A percentile compares a stretch with the other conserved stretches of the same genome.
These are phyloP conservation scores for Ecliptopera silaceata DNA, from an alignment of 2,888 invertebrate species.

Conservation along the genomic window DNA sequence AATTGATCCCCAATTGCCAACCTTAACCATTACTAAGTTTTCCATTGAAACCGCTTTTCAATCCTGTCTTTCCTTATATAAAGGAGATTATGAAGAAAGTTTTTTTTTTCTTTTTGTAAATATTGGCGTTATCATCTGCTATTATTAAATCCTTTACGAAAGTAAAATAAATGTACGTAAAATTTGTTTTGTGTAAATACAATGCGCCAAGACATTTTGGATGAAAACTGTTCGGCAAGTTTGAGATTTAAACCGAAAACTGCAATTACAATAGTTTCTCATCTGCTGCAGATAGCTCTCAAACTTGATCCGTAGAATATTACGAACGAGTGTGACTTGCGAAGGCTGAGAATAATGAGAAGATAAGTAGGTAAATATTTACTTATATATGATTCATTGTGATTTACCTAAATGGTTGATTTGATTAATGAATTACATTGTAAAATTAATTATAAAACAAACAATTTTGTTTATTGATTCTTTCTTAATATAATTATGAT, in stretches of 20 bases:
- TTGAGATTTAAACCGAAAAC: constrained; percentile 17
- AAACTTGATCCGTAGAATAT: constrained; percentile 25
- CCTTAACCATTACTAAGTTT: constrained; percentile 30
- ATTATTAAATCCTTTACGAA: too few species aligned
- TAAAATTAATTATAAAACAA: too few species aligned
- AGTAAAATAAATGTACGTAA: too few species aligned
- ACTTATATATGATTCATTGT: too few species aligned
- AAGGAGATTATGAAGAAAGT: too few species aligned
- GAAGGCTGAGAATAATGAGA: constrained; percentile 1
- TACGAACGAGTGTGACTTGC: constrained; percentile 12
- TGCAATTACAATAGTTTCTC: constrained; percentile 27
- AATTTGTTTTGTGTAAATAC: background rate
- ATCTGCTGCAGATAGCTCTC: constrained; percentile 24
- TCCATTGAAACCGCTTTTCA: constrained; percentile 10
- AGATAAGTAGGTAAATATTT: background rate
- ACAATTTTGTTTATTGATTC: too few species aligned
- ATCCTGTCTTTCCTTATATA: background rate
- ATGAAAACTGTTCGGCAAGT: constrained; percentile 18
- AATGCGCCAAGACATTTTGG: constrained; percentile 1
- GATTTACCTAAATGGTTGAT: too few species aligned
- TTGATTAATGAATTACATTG: too few species aligned
- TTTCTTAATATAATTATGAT: too few species aligned
- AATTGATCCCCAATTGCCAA: constrained; percentile 29
- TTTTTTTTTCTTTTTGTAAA: too few species aligned
- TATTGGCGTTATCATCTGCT: too few species aligned